Conservation (phyloP, 2,113 vertebrate genomes). For the Crocuta crocuta region DNA sequence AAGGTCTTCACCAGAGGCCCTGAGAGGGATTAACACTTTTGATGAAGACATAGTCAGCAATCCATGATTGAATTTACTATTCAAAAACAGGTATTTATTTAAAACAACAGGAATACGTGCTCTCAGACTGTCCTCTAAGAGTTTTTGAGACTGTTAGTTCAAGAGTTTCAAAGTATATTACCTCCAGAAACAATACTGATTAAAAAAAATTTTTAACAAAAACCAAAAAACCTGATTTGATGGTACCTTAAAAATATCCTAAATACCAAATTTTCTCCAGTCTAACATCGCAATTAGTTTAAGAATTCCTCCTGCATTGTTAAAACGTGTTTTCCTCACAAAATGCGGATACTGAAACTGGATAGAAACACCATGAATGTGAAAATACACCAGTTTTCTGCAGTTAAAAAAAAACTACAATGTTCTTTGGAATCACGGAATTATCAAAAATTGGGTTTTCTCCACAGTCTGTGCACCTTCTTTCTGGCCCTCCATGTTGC, state of each 20-base stretch:
- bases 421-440: constrained; percentile 92
- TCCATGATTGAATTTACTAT: constrained; percentile 82
- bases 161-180: constrained; percentile 82
- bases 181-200: constrained; percentile 85
- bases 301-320: constrained; percentile 83
- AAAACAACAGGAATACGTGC: constrained; percentile 81
- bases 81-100: constrained; percentile 80
- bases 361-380: constrained; percentile 87
- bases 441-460: constrained; percentile 85
- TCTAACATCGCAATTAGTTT: constrained; percentile 83
- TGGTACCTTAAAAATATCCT: constrained; percentile 88
- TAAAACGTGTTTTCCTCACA: constrained; percentile 86
- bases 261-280: constrained; percentile 87
- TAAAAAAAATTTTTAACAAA: constrained; percentile 79
- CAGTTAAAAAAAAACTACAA: constrained; percentile 87
- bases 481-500: constrained; percentile 76
- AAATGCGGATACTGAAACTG: constrained; percentile 89
- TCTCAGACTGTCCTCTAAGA: constrained; percentile 80
- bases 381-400: constrained; percentile 86
- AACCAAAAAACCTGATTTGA: constrained; percentile 77
- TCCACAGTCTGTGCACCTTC: constrained; percentile 84
- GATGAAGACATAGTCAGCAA: constrained; percentile 81
- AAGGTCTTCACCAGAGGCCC: constrained; percentile 81
- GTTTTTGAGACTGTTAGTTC: constrained; percentile 81
- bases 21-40: constrained; percentile 84